Conservation (phyloP, 2,797 vertebrate genomes). For the Amblyopsis hoosieri region DNA sequence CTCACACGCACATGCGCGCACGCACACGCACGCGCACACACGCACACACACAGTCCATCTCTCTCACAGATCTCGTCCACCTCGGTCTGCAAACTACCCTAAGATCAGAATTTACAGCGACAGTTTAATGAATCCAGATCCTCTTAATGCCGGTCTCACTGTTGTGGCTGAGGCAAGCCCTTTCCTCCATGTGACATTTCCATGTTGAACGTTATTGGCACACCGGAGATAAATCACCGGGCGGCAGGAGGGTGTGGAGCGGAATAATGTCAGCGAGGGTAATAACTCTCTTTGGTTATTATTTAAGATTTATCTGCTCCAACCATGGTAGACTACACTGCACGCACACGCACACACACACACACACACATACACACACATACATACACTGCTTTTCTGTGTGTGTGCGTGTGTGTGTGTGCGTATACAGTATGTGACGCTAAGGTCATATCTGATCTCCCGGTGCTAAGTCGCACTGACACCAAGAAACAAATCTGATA, state of each 20-base stretch:
- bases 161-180: slow-evolving; percentile 53
- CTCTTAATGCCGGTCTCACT: slow-evolving; percentile 68
- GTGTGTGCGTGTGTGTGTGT: slow-evolving; percentile 15
- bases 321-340: slow-evolving; percentile 41
- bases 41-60: not conserved
- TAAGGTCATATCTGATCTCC: slow-evolving; percentile 60
- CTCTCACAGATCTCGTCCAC: slow-evolving; percentile 18
- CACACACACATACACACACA: slow-evolving; percentile 1
- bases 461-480: slow-evolving; percentile 44
- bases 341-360: slow-evolving; percentile 14
- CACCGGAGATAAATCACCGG: slow-evolving; percentile 69
- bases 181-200: slow-evolving; percentile 72
- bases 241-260: slow-evolving; percentile 66
- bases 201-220: slow-evolving; percentile 74
- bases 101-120: slow-evolving; percentile 72
- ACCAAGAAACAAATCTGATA: slow-evolving; percentile 47
- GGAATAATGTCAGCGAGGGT: slow-evolving; percentile 69
- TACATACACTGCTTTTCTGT: not conserved
- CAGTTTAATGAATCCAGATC: slow-evolving; percentile 77
- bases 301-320: slow-evolving; percentile 70
- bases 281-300: slow-evolving; percentile 74
- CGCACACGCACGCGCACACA: too few species aligned
- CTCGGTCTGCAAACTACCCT: slow-evolving; percentile 52
- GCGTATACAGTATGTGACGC: slow-evolving; percentile 8
- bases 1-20: not conserved